Evolutionary conservation across 2,888 invertebrate species (phyloP), one percentile per base, ranked within the genome.

Genomic region (Cheilosia soror): DNA sequence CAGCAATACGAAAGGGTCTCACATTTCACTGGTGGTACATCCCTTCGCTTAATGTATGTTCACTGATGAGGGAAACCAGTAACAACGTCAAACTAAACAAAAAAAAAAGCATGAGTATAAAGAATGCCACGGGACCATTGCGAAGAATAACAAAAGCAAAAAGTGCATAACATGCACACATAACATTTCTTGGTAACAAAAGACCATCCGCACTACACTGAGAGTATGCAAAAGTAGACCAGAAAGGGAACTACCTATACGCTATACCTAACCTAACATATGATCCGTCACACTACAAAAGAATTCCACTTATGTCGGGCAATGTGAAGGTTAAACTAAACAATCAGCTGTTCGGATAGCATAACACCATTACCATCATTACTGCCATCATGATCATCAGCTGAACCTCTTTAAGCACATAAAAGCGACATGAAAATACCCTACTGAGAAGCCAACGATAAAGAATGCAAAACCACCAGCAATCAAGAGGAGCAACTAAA

Each of bases 311-410:
- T 81, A 85, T 85, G 81, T 81, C 75, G 75, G 60, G 72, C 81
- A 77, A 81, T 76, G 85, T 42, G 85, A 85, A 85, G 85, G 85
- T 85, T 85, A 81, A 81, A 63, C 81, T 75, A 81, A 77, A 81
- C 81, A 85, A 85, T 85, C 85, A 85, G 85, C 85, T 85, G 85
- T 81, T 85, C 80, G 71, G 76, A 57, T 76, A 72, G 66, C 85
- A 68, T 69, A 84, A 71, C 75, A 79, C 79, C 44, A 77, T 71
- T 77, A 73, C 80, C 63, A 27, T 51, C 60, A 79, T 62, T 53
- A 72, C 37, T 58, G 57, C 44, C 58, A 68, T 72, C 72, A 71
- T 66, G 15, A 58, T 58, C 37, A 62, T 69, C 68, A 78, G 78
- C 68, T 83, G 62, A 77, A 62, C 20, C 42, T 20, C 73, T 79